Base-by-base conservation (phyloP, 2,888 invertebrate genomes). In the Scelioninae gen. 1 region DNA sequence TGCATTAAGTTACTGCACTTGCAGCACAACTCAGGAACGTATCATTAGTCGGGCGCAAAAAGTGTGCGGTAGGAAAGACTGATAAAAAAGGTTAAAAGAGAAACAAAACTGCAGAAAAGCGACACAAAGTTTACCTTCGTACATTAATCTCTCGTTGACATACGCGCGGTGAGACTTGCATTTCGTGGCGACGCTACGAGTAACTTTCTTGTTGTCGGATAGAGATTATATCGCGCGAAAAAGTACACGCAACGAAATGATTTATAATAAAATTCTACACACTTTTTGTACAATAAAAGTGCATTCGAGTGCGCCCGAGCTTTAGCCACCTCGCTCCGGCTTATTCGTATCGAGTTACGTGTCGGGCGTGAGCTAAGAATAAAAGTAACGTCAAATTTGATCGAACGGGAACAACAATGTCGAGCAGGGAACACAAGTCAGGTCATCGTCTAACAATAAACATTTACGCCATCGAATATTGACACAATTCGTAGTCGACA, bases 141-240 rank as follows among this genome's bases (percentile, higher is more conserved):
- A 75, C 71, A 81, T 81, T 76, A 81, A 81, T 81, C 69, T 82
- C 72, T 38, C 76, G 71, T 65, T 69, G 71, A 76, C 75, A 47
- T 71, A 72, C 75, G 77, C 77, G 72, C 68, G 40, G 63, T n/a
- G 63, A 82, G 78, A 65, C 72, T 77, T 72, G 51, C 63, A 72
- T 84, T 81, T 78, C 81, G 81, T 84, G 81, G 78, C 81, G 84
- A 78, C 81, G 81, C 84, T 34, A 58, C 82, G 76, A 82, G 63
- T 78, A 62, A 68, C 71, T 76, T 75, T 75, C 53, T 49, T 56
- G 75, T 76, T 80, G 68, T 32, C 31, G 72, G 55, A 75, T 16
- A 40, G 65, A 78, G 81, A 81, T 83, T 38, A 40, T 63, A 78
- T 65, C 77, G 69, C 63, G 66, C 23, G 29, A 43, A 72, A 77